Evolutionary conservation across 2,797 vertebrate species (phyloP), one percentile per base, ranked within the genome.

Genomic region (Ispidina lecontei): DNA sequence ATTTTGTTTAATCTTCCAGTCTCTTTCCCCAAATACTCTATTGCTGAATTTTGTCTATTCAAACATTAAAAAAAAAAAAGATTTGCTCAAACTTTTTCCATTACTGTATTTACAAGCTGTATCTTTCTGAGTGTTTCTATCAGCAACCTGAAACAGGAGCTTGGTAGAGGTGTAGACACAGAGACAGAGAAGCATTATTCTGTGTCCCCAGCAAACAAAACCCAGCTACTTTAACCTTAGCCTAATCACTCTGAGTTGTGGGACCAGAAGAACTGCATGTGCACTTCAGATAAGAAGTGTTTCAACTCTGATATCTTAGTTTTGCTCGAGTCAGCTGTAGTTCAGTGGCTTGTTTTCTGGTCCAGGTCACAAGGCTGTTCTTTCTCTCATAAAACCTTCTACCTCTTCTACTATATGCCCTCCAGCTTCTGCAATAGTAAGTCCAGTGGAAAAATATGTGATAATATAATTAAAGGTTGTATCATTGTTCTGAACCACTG

Each of bases 401-500:
- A 21, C 37, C 15, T 64, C 23, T 84, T 90, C 44, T 59, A 37
- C 31, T 79, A 8, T 26, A 16, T 77, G 37, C 41, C 35, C 35
- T 93, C 16, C 77, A 89, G 47, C 22, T 72, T 90, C 39, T 85
- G 51, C 69, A 68, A 29, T 73, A 90, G 54, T 70, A 51, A 82
- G 58, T 44, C 54, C 37, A 65, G 44, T 79, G 67, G 46, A 87
- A 93, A 86, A 93, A 84, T 62, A 65, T 7, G 43, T 62, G 69
- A 68, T 72, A 12, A 0, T 71, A 25, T 87, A 90, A 92, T 90
- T 94, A 92, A 92, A 77, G 90, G 26, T 58, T 76, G 31, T 58
- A 35, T 68, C 54, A 22, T 71, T 85, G 52, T 91, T 94, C 74
- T 90, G 71, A 93, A 88, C 65, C 80, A 33, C 65, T 89, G 95